Base-by-base conservation (phyloP, 2,888 invertebrate species). In the Diloba caeruleocephala region DNA sequence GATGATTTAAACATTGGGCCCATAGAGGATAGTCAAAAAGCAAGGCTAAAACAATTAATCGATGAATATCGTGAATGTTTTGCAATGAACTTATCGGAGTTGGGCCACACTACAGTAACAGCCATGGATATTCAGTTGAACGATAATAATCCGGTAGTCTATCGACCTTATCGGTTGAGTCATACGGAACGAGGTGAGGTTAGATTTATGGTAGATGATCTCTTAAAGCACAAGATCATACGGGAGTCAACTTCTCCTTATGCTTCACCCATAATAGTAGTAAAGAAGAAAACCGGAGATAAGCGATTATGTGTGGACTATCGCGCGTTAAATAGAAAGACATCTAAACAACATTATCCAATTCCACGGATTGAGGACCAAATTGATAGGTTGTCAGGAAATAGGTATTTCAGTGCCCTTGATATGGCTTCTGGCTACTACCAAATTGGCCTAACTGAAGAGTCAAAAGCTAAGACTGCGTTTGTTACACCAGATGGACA, bases 271-370 rank as follows among this genome's bases (percentile, higher is more conserved):
- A 12, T 48, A 4, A 2, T 48, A 8, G 9, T 48, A 19, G 49
- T 49, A 1, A 28, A 49, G 21, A 48, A 42, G 21, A 49, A 49
- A 42, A 41, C 39, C n/a, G 48, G 48, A 0, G 48, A 49, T 15
- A 41, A 41, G 21, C 25, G 48, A 0, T 13, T 48, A 0, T n/a
- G n/a, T n/a, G n/a, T n/a, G n/a, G n/a, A n/a, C n/a, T 34, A 38
- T 19, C 17, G 46, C 2, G 46, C 38, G 0, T 4, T 48, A 7
- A 39, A 39, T 21, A 15, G 31, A 8, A 32, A 26, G 32, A 33
- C 43, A 7, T 2, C 15, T 4, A 43, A 43, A 21, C 31, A 42
- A 5, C 42, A 32, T 42, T 42, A 42, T 23, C 42, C 42, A 2
- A 8, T 42, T 2, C 42, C 42, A 8, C 17, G 32, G 1, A 42